Percentiles rank a stretch among this genome's conserved stretches.
phyloP scores from a whole-genome alignment of 2,113 vertebrate species.

The Platysteira castanea region DNA sequence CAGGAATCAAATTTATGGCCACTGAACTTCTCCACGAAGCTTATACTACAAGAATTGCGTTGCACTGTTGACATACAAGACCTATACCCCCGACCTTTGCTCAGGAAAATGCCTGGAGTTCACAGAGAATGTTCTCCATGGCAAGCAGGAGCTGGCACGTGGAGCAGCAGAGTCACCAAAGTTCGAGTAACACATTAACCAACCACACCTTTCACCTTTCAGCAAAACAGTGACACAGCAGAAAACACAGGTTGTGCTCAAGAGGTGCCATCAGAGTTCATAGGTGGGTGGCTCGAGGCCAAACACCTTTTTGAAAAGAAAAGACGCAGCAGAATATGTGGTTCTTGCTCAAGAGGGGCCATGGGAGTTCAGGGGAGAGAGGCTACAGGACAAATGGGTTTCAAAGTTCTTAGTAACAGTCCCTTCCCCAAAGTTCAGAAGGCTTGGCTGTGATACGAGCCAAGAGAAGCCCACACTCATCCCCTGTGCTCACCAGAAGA shows the following conservation, averaged over 20 bases:
- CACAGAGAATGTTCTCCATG: fast-evolving
- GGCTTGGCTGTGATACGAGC: neutral
- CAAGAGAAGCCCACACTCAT: neutral
- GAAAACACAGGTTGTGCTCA: neutral
- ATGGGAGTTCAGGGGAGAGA: neutral
- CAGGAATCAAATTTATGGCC: neutral
- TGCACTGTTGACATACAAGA: neutral
- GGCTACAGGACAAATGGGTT: fast-evolving
- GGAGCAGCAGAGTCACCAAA: neutral
- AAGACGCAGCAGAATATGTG: neutral
- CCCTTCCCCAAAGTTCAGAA: neutral
- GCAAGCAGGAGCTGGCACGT: fast-evolving
- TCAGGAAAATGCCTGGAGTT: neutral
- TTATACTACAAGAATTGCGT: neutral
- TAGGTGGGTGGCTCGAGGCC: fast-evolving
- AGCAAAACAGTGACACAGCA: neutral
- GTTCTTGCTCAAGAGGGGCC: neutral
- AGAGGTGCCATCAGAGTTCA: neutral
- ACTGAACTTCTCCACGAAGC: neutral
- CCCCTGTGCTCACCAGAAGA: neutral
- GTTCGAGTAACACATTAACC: neutral
- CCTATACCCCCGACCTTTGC: neutral
- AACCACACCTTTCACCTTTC: neutral
- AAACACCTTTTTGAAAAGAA: neutral
- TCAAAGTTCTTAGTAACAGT: neutral